Conservation (phyloP, 2,888 invertebrate species). For the Sesamia inferens region DNA sequence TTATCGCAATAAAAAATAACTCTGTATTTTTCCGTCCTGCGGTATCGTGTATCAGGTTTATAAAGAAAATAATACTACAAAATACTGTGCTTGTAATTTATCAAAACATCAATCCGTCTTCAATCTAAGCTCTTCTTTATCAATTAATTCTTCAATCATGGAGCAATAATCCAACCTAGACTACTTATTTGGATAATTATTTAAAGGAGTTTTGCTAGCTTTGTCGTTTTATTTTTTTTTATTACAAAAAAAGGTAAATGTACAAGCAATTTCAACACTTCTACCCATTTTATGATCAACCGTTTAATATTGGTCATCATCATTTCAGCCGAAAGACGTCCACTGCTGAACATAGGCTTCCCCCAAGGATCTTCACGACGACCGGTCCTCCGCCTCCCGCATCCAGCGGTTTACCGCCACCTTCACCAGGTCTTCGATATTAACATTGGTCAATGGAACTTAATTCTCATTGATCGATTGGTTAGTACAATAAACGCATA, state of each 20-base stretch:
- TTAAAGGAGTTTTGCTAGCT: conserved; percentile 5
- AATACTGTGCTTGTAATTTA: conserved; percentile 4
- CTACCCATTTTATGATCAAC: too few species aligned
- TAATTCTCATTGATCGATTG: too few species aligned
- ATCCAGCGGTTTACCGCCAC: too few species aligned
- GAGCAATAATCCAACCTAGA: conserved; percentile 33
- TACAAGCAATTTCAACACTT: too few species aligned
- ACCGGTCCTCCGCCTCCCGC: too few species aligned
- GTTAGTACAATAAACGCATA: too few species aligned
- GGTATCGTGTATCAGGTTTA: conserved; percentile 2
- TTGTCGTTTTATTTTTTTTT: background rate
- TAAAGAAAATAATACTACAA: conserved; percentile 22
- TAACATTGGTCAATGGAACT: too few species aligned
- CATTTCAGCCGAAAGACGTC: too few species aligned
- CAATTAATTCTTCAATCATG: conserved; percentile 50
- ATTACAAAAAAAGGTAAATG: background rate
- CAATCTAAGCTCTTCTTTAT: conserved; percentile 38
- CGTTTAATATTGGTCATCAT: too few species aligned
- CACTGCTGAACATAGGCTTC: too few species aligned
- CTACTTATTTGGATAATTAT: conserved; percentile 29
- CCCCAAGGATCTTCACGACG: too few species aligned
- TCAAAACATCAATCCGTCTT: conserved; percentile 36
- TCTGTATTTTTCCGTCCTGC: conserved; percentile 23
- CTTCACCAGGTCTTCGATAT: too few species aligned
- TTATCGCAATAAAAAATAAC: conserved; percentile 13